Conservation (phyloP, 2,797 vertebrate species). For the Masticophis lateralis region DNA sequence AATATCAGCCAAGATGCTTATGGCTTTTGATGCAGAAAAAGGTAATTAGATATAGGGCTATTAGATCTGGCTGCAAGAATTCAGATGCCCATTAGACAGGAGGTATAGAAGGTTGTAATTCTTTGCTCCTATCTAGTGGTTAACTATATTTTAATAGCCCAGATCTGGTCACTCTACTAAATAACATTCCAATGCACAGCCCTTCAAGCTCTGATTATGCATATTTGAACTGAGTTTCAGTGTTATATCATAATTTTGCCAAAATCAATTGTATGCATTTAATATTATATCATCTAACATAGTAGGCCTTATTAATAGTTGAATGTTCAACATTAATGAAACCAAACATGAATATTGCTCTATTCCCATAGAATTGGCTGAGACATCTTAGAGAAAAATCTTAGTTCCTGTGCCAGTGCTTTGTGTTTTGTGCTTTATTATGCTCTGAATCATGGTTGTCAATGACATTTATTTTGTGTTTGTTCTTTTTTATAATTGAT, state of each 20-base stretch:
- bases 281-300: neutral
- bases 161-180: neutral
- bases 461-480: slow-evolving; percentile 55
- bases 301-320: neutral
- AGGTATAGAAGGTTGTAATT: neutral
- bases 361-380: slow-evolving; percentile 32
- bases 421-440: slow-evolving; percentile 24
- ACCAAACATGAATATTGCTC: slow-evolving; percentile 39
- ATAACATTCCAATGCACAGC: neutral
- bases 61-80: neutral
- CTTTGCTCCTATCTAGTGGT: neutral
- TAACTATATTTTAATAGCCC: neutral
- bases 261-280: neutral
- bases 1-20: neutral
- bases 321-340: slow-evolving; percentile 41
- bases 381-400: slow-evolving; percentile 37
- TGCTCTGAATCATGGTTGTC: slow-evolving; percentile 42
- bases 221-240: neutral
- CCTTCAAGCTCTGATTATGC: neutral
- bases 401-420: slow-evolving; percentile 45
- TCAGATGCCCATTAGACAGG: neutral
- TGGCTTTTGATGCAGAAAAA: neutral
- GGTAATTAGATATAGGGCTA: neutral
- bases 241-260: neutral
- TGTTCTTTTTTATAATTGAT: slow-evolving; percentile 58